Evolutionary conservation across 2,797 vertebrate genomes (phyloP).

Genomic region (Nannoperca obscura): DNA sequence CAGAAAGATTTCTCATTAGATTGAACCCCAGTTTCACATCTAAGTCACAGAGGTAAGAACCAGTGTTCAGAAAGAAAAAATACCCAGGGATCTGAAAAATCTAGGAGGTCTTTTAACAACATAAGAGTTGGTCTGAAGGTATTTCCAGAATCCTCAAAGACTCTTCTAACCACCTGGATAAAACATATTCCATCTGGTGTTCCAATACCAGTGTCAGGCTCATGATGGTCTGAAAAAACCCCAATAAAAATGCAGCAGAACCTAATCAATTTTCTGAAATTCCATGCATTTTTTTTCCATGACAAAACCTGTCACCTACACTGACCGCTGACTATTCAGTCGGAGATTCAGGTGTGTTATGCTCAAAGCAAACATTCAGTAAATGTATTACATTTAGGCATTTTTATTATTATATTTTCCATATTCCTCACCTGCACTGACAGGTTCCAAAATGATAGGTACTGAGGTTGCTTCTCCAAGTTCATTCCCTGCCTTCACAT

Average conservation of each 20-base stretch:
- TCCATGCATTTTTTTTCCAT: too few relatives aligned
- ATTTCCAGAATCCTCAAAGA: not conserved
- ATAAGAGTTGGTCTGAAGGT: not conserved
- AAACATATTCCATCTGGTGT: not conserved
- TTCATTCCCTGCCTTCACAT: constrained; percentile 86
- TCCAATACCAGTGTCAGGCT: too few relatives aligned
- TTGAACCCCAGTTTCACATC: not conserved
- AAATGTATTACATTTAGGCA: not conserved
- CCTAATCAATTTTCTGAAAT: too few relatives aligned
- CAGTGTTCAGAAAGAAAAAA: not conserved
- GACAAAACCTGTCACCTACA: too few relatives aligned
- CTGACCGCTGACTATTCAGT: too few relatives aligned
- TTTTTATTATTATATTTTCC: not conserved
- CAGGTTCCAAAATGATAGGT: constrained; percentile 84
- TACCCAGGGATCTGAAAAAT: not conserved
- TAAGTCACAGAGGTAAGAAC: not conserved
- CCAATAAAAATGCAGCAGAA: too few relatives aligned
- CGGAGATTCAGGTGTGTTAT: too few relatives aligned
- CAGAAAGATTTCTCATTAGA: not conserved
- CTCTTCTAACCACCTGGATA: constrained; percentile 3
- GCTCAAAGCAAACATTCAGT: not conserved
- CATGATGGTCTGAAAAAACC: too few relatives aligned
- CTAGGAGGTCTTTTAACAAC: not conserved
- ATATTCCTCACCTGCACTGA: constrained; percentile 84
- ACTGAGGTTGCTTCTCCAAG: constrained; percentile 84